A percentile compares a stretch with the other conserved stretches of the same genome.
Conservation (phyloP, 2,888 invertebrate species). For the Drosophila mettleri region DNA sequence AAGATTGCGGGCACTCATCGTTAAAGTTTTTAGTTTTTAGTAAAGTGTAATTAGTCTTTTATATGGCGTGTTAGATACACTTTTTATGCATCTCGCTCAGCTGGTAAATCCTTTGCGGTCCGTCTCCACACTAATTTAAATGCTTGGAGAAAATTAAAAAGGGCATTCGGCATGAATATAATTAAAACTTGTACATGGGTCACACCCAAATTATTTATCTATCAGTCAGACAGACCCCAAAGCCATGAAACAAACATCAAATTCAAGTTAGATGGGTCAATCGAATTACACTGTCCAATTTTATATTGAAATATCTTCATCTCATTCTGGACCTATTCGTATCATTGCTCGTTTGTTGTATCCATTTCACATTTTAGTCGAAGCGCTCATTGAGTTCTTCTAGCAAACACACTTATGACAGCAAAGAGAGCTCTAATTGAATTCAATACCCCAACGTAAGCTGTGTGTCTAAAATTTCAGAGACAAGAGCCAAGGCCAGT, state of each 20-base stretch:
- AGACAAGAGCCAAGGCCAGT: slow-evolving; percentile 23
- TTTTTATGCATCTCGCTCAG: slow-evolving; percentile 24
- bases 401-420: slow-evolving; percentile 4
- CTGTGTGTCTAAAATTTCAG: slow-evolving; percentile 50
- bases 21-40: slow-evolving; percentile 68
- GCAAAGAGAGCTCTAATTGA: slow-evolving; percentile 48
- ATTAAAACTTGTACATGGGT: slow-evolving; percentile 3
- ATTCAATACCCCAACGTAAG: slow-evolving; percentile 66
- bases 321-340: neutral
- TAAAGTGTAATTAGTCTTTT: slow-evolving; percentile 73
- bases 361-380: slow-evolving; percentile 5
- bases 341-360: neutral
- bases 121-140: slow-evolving; percentile 38
- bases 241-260: neutral
- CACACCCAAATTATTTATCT: slow-evolving; percentile 20
- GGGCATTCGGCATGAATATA: neutral
- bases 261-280: neutral
- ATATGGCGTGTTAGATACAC: slow-evolving; percentile 26
- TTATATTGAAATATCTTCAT: neutral
- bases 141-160: slow-evolving; percentile 14
- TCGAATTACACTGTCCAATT: slow-evolving; percentile 8
- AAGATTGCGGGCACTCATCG: slow-evolving; percentile 55
- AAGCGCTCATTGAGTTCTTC: slow-evolving; percentile 4
- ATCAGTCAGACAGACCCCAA: slow-evolving; percentile 8
- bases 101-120: slow-evolving; percentile 52